These are phyloP conservation scores for Synergus umbraculus DNA, from an alignment of 2,888 invertebrate genomes.

Conservation along the genomic window DNA sequence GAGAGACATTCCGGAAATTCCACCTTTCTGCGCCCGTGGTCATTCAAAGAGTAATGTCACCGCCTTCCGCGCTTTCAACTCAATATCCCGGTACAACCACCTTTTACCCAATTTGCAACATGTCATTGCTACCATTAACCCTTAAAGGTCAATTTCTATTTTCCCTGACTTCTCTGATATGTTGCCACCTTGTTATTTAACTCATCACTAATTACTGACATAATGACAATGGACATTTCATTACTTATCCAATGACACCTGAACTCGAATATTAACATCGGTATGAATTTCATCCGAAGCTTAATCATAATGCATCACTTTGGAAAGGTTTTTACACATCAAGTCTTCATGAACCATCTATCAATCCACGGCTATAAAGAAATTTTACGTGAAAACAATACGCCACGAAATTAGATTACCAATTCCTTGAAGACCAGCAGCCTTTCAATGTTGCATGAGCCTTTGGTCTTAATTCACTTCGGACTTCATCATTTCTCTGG, in stretches of 20 bases:
- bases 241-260: background rate
- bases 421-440: conserved; percentile 31
- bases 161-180: too few relatives aligned
- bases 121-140: background rate
- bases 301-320: conserved; percentile 38
- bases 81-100: conserved; percentile 21
- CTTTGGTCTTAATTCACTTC: conserved; percentile 20
- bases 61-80: conserved; percentile 14
- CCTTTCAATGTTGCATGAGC: conserved; percentile 4
- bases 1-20: conserved; percentile 38
- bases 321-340: background rate
- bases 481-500: background rate
- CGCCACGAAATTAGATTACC: conserved; percentile 24
- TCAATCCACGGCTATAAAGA: conserved; percentile 24
- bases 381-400: conserved; percentile 33
- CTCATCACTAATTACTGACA: too few relatives aligned
- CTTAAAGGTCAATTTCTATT: background rate
- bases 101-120: conserved; percentile 3
- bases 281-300: conserved; percentile 10
- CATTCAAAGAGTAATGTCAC: conserved; percentile 32
- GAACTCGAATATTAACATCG: background rate
- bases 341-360: conserved; percentile 17
- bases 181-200: too few relatives aligned
- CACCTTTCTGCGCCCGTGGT: conserved; percentile 32
- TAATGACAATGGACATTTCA: too few relatives aligned